Evolutionary conservation across 2,888 invertebrate species (phyloP), one percentile per base, ranked within the genome.

Genomic region (Polymixis lichenea): DNA sequence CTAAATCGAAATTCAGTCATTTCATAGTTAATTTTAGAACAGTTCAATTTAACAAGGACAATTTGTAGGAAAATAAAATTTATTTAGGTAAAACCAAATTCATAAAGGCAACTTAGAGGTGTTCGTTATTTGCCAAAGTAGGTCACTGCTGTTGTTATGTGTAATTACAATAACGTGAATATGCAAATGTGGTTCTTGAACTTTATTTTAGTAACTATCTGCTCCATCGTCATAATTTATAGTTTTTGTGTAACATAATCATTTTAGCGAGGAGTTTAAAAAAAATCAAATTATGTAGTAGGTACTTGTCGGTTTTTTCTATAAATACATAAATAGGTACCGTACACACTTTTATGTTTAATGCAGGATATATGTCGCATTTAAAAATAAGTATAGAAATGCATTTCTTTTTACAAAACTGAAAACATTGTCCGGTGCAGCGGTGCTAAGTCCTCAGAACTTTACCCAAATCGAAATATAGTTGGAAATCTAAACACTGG

Each of bases 121-220:
- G 22, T 56, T 73, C 28, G 58, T 32, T 53, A 49, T 64, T 61
- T 32, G 66, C 62, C 25, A 56, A 76, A 76, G 76, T 83, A 85
- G 86, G 85, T 85, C 82, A 60, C 51, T 66, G 74, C 46, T 74
- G 65, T 71, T 71, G 51, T 46, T 67, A 71, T 65, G 72, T 67
- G 32, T 80, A 68, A 81, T 81, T 72, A 70, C 19, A 69, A 56
- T 72, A 72, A 77, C 61, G 38, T 69, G 68, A 70, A 72, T 84
- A 84, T 82, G 85, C 64, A 72, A 67, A 82, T 69, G 5, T 64
- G 17, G 77, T 70, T 75, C 86, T 85, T 77, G 77, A 83, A 77
- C 85, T 83, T 84, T 68, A 84, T 70, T 67, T 43, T 51, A 78
- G 61, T 65, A 60, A 72, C 69, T 77, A 68, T 80, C 25, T 22